phyloP scores from a whole-genome alignment of 2,113 vertebrate genomes.

The Poicephalus meyeri region DNA sequence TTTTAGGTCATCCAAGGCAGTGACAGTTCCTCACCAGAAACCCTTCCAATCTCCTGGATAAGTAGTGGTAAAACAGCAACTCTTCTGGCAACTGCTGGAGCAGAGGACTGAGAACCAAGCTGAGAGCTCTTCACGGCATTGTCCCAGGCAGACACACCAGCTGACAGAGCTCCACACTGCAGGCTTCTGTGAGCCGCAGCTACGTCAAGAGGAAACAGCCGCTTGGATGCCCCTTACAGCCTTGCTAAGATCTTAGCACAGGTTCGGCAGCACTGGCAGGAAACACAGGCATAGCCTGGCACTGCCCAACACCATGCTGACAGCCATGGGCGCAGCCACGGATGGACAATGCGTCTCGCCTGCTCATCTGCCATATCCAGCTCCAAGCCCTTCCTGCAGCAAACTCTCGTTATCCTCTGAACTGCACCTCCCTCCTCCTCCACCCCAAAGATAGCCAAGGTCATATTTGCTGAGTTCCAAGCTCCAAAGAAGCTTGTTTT shows the following conservation, averaged over 20 bases:
- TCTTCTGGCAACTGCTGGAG: not conserved
- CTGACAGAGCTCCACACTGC: not conserved
- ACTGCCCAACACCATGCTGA: rapidly evolving
- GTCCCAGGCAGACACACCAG: not conserved
- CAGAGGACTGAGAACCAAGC: not conserved
- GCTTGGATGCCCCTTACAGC: not conserved
- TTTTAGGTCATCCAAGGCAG: not conserved
- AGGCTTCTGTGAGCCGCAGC: not conserved
- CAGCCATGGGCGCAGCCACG: not conserved
- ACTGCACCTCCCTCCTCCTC: not conserved
- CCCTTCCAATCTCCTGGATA: not conserved
- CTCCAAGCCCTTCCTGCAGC: not conserved
- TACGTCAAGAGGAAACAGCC: not conserved
- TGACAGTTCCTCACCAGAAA: not conserved
- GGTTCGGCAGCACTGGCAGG: not conserved
- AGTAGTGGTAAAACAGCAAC: not conserved
- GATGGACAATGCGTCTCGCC: rapidly evolving
- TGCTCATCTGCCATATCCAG: not conserved
- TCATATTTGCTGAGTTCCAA: conserved; percentile 2
- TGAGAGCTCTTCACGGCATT: not conserved
- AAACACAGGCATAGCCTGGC: not conserved
- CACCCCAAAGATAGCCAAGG: conserved; percentile 17
- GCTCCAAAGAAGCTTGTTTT: conserved; percentile 15
- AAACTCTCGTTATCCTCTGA: not conserved
- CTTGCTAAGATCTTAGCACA: not conserved